Evolutionary conservation across 35 echinoderm and acorn worm genomes (phyloP).

Genomic region (Lytechinus pictus): DNA sequence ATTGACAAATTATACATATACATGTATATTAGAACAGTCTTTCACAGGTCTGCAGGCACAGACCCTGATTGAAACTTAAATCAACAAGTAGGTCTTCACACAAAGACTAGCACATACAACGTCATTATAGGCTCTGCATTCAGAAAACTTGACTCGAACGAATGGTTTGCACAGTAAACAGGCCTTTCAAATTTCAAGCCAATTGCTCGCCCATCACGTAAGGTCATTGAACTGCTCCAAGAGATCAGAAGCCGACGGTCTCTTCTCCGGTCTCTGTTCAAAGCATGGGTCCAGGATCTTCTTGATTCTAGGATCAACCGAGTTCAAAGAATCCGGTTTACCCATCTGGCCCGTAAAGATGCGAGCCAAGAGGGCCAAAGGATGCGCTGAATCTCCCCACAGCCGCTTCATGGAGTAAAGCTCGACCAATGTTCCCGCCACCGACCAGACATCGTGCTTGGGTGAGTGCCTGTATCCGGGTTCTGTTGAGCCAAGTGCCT

Average conservation of each 20-base stretch:
- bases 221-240: conserved; percentile 34
- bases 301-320: not conserved
- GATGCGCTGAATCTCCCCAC: conserved; percentile 21
- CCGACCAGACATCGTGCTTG: conserved; percentile 42
- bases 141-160: too few relatives aligned
- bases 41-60: too few relatives aligned
- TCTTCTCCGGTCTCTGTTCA: conserved; percentile 15
- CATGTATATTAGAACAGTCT: too few relatives aligned
- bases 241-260: conserved; percentile 16
- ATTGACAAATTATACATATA: too few relatives aligned
- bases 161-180: too few relatives aligned
- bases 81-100: too few relatives aligned
- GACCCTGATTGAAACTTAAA: too few relatives aligned
- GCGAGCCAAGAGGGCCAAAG: not conserved
- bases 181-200: too few relatives aligned
- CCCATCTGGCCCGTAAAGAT: not conserved
- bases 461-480: not conserved
- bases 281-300: conserved; percentile 22
- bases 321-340: not conserved
- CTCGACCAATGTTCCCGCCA: conserved; percentile 19
- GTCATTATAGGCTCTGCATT: too few relatives aligned
- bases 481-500: not conserved
- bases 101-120: too few relatives aligned
- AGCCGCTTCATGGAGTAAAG: not conserved
- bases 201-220: not conserved